Base-by-base conservation (phyloP, 2,888 invertebrate species). In the Conops quadrifasciatus region DNA sequence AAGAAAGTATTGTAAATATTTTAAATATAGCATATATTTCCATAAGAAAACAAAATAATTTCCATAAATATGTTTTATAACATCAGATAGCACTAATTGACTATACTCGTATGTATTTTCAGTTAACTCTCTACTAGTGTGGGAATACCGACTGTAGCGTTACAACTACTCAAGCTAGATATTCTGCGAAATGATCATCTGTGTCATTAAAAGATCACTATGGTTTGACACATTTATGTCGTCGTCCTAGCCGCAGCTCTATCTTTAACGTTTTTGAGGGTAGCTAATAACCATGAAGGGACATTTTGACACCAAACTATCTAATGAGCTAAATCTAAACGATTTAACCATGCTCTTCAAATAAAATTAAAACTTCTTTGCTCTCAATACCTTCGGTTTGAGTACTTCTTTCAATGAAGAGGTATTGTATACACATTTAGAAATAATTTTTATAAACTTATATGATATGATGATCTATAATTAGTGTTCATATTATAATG, bases 171-270 rank as follows among this genome's bases (percentile, higher is more conserved):
- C 19, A 36, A 62, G 19, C 19, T 1, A 62, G 36, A 36, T 21
- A 30, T 62, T 62, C 13, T 43, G 11, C 36, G 21, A 11, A 3
- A 53, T 43, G 62, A 21, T 62, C 43, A 9, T 36, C 43, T 21
- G 21, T 9, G 11, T 4, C 43, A 43, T 21, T 21, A 19, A 62
- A 43, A 36, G 21, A 43, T 19, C 43, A 21, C 62, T 21, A 36
- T 43, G n/a, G 21, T 62, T 21, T 45, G 43, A 21, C 62, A 62
- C 19, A 30, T 62, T 62, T 19, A 62, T 43, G 36, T 36, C n/a
- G 45, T 19, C 43, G 43, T 36, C 2, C 62, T 19, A 62, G n/a
- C 19, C 21, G 21, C n/a, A 53, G 21, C 13, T 21, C 11, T 19
- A 53, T n/a, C 21, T 21, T n/a, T 53, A 7, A 36, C 36, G 9